Conservation (phyloP, 2,113 vertebrate genomes). For the Chamaea fasciata region DNA sequence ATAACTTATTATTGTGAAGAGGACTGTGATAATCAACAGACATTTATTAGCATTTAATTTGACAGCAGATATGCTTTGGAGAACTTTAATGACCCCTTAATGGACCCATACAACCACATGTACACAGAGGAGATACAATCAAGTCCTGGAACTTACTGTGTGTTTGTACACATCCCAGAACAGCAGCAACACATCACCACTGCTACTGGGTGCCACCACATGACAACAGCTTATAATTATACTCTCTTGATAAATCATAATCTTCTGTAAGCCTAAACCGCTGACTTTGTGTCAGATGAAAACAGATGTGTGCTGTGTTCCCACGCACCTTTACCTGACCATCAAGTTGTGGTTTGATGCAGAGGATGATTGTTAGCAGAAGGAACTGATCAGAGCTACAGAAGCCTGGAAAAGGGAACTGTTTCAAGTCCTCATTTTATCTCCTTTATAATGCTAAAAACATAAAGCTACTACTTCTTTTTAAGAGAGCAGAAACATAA, state of each 20-base stretch:
- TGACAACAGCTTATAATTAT: constrained; percentile 48
- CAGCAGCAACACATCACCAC: neutral
- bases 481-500: neutral
- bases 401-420: neutral
- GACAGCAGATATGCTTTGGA: constrained; percentile 39
- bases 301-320: neutral
- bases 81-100: constrained; percentile 43
- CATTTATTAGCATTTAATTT: constrained; percentile 48
- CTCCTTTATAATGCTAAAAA: neutral
- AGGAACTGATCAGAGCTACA: neutral
- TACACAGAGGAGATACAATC: constrained; percentile 16
- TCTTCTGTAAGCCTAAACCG: constrained; percentile 22
- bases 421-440: neutral
- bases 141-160: neutral
- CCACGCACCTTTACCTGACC: neutral
- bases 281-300: constrained; percentile 4
- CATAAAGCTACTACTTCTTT: neutral
- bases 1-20: neutral
- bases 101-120: constrained; percentile 18
- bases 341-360: neutral
- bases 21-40: constrained; percentile 14
- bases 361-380: neutral
- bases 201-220: neutral
- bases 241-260: constrained; percentile 16
- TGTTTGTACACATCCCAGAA: constrained; percentile 11